Base-by-base conservation (phyloP, 2,797 vertebrate species). In the Pteropus rufus region DNA sequence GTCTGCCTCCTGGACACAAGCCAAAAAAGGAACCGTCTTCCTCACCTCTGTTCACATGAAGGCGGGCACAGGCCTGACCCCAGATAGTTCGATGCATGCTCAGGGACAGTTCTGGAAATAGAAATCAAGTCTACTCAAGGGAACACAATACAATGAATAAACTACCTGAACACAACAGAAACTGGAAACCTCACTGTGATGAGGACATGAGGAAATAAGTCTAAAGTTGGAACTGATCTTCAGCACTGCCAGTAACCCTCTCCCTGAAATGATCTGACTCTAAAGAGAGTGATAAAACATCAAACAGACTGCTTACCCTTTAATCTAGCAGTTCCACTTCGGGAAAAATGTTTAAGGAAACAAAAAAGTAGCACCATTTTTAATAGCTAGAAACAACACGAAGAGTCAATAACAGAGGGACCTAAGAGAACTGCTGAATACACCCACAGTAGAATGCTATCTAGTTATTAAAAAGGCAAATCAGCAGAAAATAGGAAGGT, bases 51-150 rank as follows among this genome's bases (percentile, higher is more conserved):
- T 46, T 8, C 15, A 21, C 73, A 56, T n/a, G 19, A 84, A 80
- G 83, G 21, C 73, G 19, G 34, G 29, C 41, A 39, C 10, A 41
- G 41, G 54, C 18, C 79, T 52, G 56, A 64, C n/a, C 24, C 46
- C 0, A 0, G 34, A 39, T 0, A 10, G 49, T 23, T 31, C 5
- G 29, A 2, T 2, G 7, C 8, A 29, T 8, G 23, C 23, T 65
- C 29, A 6, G 49, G 60, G 26, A 29, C 62, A 62, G 52, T n/a
- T 60, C 39, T 16, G 41, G 54, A 87, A 86, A 41, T 1, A 14
- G 26, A 60, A 60, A 36, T 2, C 2, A 4, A 70, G 41, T 19
- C 64, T 60, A 15, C 91, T 9, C 0, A n/a, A 60, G 52, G 79
- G 41, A 56, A 2, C 41, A 39, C 0, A 6, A 60, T 3, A 23